A percentile compares a stretch with the other conserved stretches of the same genome.
These are phyloP conservation scores for Eupeodes corollae DNA, from an alignment of 1,140 invertebrate species.

Conservation along the genomic window DNA sequence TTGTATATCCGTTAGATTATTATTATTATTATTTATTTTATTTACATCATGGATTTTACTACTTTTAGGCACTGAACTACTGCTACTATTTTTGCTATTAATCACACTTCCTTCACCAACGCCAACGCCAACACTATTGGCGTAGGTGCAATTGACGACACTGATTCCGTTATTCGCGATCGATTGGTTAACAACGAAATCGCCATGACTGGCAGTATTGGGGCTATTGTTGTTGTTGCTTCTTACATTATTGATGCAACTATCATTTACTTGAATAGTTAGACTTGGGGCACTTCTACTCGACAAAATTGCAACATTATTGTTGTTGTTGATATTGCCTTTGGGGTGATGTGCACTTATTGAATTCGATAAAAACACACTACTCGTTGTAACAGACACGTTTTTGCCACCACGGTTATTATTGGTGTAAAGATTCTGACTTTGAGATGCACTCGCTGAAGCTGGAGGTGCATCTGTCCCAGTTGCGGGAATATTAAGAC, in stretches of 20 bases:
- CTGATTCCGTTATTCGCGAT: slow-evolving; percentile 19
- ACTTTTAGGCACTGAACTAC: slow-evolving; percentile 5
- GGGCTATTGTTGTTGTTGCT: slow-evolving; percentile 8
- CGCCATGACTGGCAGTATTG: slow-evolving; percentile 9
- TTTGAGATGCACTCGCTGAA: neutral
- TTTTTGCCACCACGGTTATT: slow-evolving; percentile 2
- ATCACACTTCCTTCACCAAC: neutral
- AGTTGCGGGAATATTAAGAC: slow-evolving; percentile 11
- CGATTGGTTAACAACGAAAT: slow-evolving; percentile 10
- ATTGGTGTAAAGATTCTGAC: neutral
- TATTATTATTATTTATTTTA: slow-evolving; percentile 25
- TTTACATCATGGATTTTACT: slow-evolving; percentile 14
- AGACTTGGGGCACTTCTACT: slow-evolving; percentile 29
- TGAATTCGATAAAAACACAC: slow-evolving; percentile 18
- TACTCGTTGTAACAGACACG: slow-evolving; percentile 13
- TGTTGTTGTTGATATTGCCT: slow-evolving; percentile 13
- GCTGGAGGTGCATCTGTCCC: neutral
- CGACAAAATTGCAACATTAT: slow-evolving; percentile 12
- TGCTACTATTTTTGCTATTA: slow-evolving; percentile 3
- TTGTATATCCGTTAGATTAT: neutral
- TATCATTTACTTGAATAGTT: slow-evolving; percentile 34
- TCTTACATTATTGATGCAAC: neutral
- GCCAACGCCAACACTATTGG: slow-evolving; percentile 8
- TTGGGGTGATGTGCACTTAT: slow-evolving; percentile 11
- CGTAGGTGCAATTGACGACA: slow-evolving; percentile 18